These are phyloP conservation scores for Threskiornis aethiopicus DNA, from an alignment of 2,797 vertebrate species.

Conservation along the genomic window DNA sequence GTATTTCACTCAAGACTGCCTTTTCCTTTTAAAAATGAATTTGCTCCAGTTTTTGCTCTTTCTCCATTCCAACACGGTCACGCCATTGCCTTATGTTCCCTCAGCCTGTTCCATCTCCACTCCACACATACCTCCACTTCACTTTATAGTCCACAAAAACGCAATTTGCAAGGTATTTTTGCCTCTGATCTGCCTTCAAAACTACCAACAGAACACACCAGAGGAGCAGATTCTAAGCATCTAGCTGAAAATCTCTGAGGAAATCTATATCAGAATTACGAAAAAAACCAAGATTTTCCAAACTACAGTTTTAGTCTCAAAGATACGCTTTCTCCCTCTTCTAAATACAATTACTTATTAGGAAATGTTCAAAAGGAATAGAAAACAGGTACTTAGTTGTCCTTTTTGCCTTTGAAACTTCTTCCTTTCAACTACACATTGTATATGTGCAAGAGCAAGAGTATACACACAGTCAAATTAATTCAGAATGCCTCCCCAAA, in stretches of 20 bases:
- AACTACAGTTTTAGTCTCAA: neutral
- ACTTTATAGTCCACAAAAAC: neutral
- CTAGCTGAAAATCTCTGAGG: neutral
- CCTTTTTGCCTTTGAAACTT: neutral
- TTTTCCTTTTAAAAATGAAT: neutral
- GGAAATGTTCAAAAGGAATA: neutral
- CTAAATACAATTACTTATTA: neutral
- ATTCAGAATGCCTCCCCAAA: neutral
- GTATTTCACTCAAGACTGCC: neutral
- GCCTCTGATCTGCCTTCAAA: neutral
- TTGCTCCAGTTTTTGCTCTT: neutral
- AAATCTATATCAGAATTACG: neutral
- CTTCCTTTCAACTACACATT: neutral
- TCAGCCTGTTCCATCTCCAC: neutral
- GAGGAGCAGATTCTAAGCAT: neutral
- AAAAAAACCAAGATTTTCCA: neutral
- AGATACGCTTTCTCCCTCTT: neutral
- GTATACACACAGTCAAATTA: neutral
- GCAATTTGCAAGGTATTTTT: neutral
- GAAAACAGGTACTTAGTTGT: neutral
- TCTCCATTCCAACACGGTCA: neutral
- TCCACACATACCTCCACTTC: neutral
- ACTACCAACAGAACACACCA: neutral
- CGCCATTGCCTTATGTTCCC: neutral
- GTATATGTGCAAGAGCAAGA: neutral